Evolutionary conservation across 1,140 invertebrate species (phyloP).

Genomic region (Latrodectus geometricus): DNA sequence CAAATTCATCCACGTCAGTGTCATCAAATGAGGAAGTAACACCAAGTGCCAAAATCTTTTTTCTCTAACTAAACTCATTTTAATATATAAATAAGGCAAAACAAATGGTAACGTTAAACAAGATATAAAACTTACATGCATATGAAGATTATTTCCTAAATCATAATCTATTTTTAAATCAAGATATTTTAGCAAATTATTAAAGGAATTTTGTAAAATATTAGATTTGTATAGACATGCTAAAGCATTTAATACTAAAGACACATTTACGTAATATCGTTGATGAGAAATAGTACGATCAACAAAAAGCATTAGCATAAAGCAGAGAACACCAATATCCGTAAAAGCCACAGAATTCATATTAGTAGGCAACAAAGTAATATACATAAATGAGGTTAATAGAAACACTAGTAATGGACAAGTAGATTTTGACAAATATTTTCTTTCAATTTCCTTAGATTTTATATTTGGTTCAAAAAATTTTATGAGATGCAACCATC

Average conservation of each 20-base stretch:
- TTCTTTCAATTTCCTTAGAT: conserved; percentile 29
- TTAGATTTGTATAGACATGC: conserved; percentile 44
- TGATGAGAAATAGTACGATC: conserved; percentile 41
- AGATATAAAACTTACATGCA: conserved; percentile 46
- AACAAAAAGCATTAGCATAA: conserved; percentile 45
- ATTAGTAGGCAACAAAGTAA: conserved; percentile 22
- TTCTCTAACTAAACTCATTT: conserved; percentile 31
- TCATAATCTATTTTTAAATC: conserved; percentile 48
- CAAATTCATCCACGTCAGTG: conserved; percentile 53
- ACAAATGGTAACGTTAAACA: conserved; percentile 54
- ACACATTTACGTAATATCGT: conserved; percentile 46
- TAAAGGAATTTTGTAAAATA: conserved; percentile 17
- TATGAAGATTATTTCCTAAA: conserved; percentile 19
- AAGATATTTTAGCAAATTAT: conserved; percentile 11
- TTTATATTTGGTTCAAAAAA: conserved; percentile 50
- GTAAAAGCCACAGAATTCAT: neutral
- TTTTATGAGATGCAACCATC: conserved; percentile 43
- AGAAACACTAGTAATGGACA: conserved; percentile 22
- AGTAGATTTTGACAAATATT: conserved; percentile 43
- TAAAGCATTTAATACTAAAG: conserved; percentile 43
- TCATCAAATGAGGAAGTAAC: conserved; percentile 52
- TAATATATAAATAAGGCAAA: conserved; percentile 55
- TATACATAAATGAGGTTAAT: conserved; percentile 33
- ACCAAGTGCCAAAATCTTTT: conserved; percentile 45
- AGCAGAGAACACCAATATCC: conserved; percentile 32